Evolutionary conservation across 2,797 vertebrate genomes (phyloP), one percentile per base, ranked within the genome.

Genomic region (Chaenodraco wilsoni): DNA sequence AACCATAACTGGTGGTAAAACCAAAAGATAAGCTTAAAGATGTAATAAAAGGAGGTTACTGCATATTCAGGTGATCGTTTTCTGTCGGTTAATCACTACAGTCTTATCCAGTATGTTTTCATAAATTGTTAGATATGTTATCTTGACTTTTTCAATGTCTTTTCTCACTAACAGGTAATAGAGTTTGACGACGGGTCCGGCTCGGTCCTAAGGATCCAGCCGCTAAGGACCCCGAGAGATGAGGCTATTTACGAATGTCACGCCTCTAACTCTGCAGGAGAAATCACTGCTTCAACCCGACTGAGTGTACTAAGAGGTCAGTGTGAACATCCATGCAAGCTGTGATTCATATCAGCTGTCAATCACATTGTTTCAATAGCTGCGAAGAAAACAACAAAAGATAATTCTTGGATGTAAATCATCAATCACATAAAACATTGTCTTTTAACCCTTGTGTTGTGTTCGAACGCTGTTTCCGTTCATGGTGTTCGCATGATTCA

Each of bases 181-280:
- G 98, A 99, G 70, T 99, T 99, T 95, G 98, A 99, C 63, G 98
- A 99, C 83, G 98, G 97, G 85, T 98, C 98, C 69, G 98, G 98
- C 84, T 99, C 98, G 27, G 98, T 99, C 82, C 96, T 99, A 78
- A 96, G 98, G 94, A 99, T 99, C 94, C 98, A 99, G 81, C 98
- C 98, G 0, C 92, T 99, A 80, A 95, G 98, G 78, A 98, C 96
- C 4, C 98, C 98, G 17, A 95, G 98, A 84, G 98, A 99, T 50
- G 98, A 99, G 93, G 97, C 97, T 65, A 94, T 99, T 91, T 99
- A 99, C 78, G 98, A 99, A 91, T 99, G 98, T 72, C 96, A 98
- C 58, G 97, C 97, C 87, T 97, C 97, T 71, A 99, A 98, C 87
- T 95, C 95, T 14, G 96, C 95, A 65, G 97, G 97, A 31, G 97